Base-by-base conservation (phyloP, 2,888 invertebrate genomes). In the Pinctada fucata region DNA sequence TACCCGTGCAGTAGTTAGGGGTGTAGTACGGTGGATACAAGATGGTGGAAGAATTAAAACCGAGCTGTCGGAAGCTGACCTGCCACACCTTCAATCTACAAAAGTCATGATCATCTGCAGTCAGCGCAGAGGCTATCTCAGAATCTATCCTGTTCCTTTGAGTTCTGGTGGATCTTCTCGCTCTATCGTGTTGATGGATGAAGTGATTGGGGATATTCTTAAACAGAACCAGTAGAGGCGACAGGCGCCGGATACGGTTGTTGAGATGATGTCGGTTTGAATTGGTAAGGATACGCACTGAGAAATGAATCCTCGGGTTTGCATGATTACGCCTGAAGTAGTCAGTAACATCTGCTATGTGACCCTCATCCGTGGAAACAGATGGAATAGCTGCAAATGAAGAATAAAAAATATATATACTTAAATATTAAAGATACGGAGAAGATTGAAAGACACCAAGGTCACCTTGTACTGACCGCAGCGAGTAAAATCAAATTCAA, bases 11-110 rank as follows among this genome's bases (percentile, higher is more conserved):
- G 3, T 47, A 4, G 16, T 76, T 76, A 48, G 70, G 64, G 31
- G 48, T 58, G 45, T 64, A 76, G 3, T 10, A 47, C 2, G n/a
- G 16, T 3, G 76, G 76, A 10, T 16, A 4, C 48, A 58, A 5
- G 48, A 76, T 63, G 49, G n/a, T 64, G 4, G 0, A 5, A 3
- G 0, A 5, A 3, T 52, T 31, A 69, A 49, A 65, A 16, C 50
- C 45, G 4, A 76, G 16, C 48, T 10, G 31, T 52, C 50, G 2
- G 13, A 76, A 70, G 10, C 47, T 16, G 2, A 76, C 50, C 8
- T 31, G 64, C 76, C 76, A 76, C 2, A 63, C 10, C 16, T 49
- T 10, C 45, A 76, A 5, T 10, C 76, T 48, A 64, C 76, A 76
- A 31, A 45, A 49, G n/a, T 70, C 31, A 1, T 10, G 3, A 10